Evolutionary conservation across 2,888 invertebrate genomes (phyloP), one percentile per base, ranked within the genome.

Genomic region (Melieria picta): DNA sequence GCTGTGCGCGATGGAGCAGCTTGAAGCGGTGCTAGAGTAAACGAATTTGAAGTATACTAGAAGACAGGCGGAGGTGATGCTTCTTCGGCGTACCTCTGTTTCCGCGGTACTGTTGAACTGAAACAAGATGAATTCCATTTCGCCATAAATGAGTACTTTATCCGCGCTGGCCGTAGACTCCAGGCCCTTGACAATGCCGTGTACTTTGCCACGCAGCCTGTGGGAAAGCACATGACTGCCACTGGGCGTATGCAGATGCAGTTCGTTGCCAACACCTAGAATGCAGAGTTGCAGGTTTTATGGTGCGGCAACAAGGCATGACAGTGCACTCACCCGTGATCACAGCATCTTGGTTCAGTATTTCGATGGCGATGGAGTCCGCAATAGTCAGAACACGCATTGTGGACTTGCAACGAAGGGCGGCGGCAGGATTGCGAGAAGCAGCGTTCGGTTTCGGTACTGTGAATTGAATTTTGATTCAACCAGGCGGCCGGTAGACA

Each of bases 261-360:
- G 50, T 61, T 78, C 78, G 73, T 79, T 77, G 55, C 78, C 79
- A 45, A 77, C 74, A 13, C 78, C 79, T 79, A 52, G 9, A 63
- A 57, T 42, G 48, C 13, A 64, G n/a, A 43, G 64, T 46, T 13
- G 16, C n/a, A 16, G 52, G 11, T 65, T 62, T 16, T 10, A 7
- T 11, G 46, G 60, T 58, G 13, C 1, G 52, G 42, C 0, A 43
- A 57, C 3, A 46, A 11, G 13, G 11, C 11, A 69, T 11, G 46
- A 43, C 16, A 65, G 7, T 30, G 45, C 58, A 72, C 52, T 72
- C 72, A 77, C 79, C 76, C 55, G 73, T 73, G 58, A 79, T 46
- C 10, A 79, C 69, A 5, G 72, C 60, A 47, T 68, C 72, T 69
- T 69, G 52, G 60, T 71, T 74, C 45, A 78, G 63, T 57, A 77